Base-by-base conservation (phyloP, 2,113 vertebrate genomes). In the Pandion haliaetus region DNA sequence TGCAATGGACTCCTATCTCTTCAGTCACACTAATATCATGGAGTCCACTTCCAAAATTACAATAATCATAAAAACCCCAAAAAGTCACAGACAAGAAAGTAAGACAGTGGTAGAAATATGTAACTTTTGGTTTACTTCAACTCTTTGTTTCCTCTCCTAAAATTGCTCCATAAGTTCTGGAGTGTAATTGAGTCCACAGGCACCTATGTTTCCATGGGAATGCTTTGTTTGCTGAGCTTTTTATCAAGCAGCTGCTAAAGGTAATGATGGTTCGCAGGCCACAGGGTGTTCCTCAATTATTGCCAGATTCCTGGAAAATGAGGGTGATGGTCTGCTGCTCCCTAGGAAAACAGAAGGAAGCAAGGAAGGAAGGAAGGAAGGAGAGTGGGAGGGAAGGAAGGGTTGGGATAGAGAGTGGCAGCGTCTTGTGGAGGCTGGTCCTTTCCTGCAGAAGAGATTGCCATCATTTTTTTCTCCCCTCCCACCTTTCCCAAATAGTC, bases 91-190 rank as follows among this genome's bases (percentile, higher is more conserved):
- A 47, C 6, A 34, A 34, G 40, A 49, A 61, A 67, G 28, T 47
- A 57, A 34, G 82, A 78, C 11, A 59, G 12, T 65, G 12, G 8
- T 25, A 72, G 31, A 54, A 86, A 71, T 23, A 63, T 3, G 10
- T 52, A 49, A 13, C 2, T 32, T 76, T 52, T 70, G 6, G 10
- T 77, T 78, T 36, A 65, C 55, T 38, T 69, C 44, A 66, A n/a
- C 21, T 40, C 38, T 93, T 86, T 59, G 23, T 62, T 94, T 85
- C 71, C 44, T 52, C 57, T 44, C 14, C 31, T 78, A 70, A 74
- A 45, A 61, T 55, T 82, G 81, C 82, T 86, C 87, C 87, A 82
- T 86, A 96, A 94, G 72, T 91, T 90, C 92, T 94, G 86, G 83
- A 14, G 8, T 88, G 78, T 86, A 90, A 66, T 62, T 83, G 79